phyloP scores from a whole-genome alignment of 2,888 invertebrate genomes.

The Liodrosophila aerea region DNA sequence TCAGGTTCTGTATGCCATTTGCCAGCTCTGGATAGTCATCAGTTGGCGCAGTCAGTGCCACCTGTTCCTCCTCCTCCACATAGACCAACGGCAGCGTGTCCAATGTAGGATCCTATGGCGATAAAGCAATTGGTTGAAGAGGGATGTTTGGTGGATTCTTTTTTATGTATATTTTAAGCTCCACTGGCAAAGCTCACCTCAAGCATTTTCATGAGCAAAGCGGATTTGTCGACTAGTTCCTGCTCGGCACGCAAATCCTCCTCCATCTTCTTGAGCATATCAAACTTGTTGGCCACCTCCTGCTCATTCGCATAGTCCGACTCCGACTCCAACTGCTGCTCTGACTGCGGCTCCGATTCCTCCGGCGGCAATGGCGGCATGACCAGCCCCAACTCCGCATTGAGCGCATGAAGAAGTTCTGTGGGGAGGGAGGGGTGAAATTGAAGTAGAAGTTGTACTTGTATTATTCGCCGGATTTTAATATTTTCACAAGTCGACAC shows the following conservation, averaged over 20 bases:
- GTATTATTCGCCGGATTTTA: conserved; percentile 39
- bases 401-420: conserved; percentile 78
- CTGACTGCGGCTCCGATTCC: conserved; percentile 8
- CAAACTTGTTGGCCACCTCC: conserved; percentile 77
- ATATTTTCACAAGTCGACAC: conserved; percentile 43
- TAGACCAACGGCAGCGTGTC: conserved; percentile 81
- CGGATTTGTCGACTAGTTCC: conserved; percentile 81
- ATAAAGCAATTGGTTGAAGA: no score
- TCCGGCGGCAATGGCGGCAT: conserved; percentile 10
- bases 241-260: conserved; percentile 81
- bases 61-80: conserved; percentile 77
- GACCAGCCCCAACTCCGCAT: conserved; percentile 69
- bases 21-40: conserved; percentile 59
- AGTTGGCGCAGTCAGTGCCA: conserved; percentile 20
- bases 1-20: conserved; percentile 39
- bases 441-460: conserved; percentile 9
- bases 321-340: conserved; percentile 22
- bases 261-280: conserved; percentile 78
- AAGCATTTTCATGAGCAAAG: conserved; percentile 80
- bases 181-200: conserved; percentile 72
- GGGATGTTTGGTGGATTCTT: background rate
- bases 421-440: background rate
- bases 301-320: conserved; percentile 77
- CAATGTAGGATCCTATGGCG: conserved; percentile 77
- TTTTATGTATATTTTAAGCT: background rate